A percentile compares a stretch with the other conserved stretches of the same genome.
phyloP scores from a whole-genome alignment of 2,113 vertebrate species.

The Lichenostomus cassidix region DNA sequence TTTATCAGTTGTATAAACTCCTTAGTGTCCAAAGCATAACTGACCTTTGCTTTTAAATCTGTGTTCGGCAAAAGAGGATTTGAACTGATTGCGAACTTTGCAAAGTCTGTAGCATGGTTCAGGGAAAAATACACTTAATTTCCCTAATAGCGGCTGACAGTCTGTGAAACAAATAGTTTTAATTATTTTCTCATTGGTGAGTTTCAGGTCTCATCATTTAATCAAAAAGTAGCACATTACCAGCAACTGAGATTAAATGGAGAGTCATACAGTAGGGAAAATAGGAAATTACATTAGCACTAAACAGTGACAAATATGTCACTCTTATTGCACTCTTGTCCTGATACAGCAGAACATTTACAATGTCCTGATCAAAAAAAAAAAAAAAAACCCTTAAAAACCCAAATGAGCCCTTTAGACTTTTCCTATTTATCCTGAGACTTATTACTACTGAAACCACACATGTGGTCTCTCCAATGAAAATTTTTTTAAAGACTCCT shows the following conservation, averaged over 20 bases:
- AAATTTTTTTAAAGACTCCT: not conserved
- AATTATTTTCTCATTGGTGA: conserved; percentile 54
- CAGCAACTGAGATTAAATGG: conserved; percentile 8
- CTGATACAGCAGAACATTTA: not conserved
- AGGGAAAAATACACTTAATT: not conserved
- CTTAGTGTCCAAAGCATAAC: not conserved
- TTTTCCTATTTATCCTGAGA: not conserved
- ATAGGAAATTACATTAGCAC: not conserved
- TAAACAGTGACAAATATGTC: conserved; percentile 10
- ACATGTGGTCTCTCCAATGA: not conserved
- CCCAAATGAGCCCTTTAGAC: not conserved
- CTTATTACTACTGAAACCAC: not conserved
- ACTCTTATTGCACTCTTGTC: not conserved
- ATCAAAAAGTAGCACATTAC: conserved; percentile 35
- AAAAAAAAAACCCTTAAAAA: not conserved
- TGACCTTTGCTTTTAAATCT: conserved; percentile 44
- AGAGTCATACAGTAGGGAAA: not conserved
- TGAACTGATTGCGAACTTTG: conserved; percentile 23
- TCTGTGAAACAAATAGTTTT: conserved; percentile 62
- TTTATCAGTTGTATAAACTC: not conserved
- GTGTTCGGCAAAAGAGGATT: conserved; percentile 35
- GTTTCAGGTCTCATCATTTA: not conserved
- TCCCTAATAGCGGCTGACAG: conserved; percentile 42
- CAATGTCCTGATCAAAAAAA: not conserved
- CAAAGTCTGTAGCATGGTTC: conserved; percentile 7